phyloP scores from a whole-genome alignment of 2,797 vertebrate genomes.

The Schizothorax lantsangensis region DNA sequence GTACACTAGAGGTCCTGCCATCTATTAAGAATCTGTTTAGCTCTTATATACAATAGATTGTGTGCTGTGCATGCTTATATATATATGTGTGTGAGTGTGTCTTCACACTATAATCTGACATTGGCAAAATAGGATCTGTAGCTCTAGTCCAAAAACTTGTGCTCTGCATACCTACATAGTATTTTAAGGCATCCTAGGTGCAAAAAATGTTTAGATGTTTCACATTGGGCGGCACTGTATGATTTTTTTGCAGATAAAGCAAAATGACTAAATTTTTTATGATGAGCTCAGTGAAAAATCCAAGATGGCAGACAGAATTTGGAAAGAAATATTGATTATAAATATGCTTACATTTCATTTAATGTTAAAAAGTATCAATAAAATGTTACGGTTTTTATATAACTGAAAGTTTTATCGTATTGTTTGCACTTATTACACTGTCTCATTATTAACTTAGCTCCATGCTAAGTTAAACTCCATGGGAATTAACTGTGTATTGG shows the following conservation, averaged over 20 bases:
- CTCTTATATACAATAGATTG: slow-evolving; percentile 14
- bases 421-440: neutral
- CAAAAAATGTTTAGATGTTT: neutral
- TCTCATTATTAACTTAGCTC: neutral
- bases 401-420: neutral
- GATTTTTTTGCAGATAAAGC: neutral
- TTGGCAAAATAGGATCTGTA: neutral
- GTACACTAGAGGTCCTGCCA: slow-evolving; percentile 19
- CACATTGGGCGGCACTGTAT: neutral
- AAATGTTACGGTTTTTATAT: neutral
- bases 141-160: neutral
- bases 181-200: neutral
- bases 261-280: neutral
- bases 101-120: slow-evolving; percentile 19
- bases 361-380: neutral
- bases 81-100: neutral
- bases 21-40: slow-evolving; percentile 28
- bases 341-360: neutral
- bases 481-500: neutral
- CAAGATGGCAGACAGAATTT: neutral
- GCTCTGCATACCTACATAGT: neutral
- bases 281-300: neutral
- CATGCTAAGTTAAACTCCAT: neutral
- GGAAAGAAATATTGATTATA: neutral
- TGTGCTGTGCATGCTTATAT: neutral